Evolutionary conservation across 2,113 vertebrate genomes (phyloP), one percentile per base, ranked within the genome.

Genomic region (Bubo bubo): DNA sequence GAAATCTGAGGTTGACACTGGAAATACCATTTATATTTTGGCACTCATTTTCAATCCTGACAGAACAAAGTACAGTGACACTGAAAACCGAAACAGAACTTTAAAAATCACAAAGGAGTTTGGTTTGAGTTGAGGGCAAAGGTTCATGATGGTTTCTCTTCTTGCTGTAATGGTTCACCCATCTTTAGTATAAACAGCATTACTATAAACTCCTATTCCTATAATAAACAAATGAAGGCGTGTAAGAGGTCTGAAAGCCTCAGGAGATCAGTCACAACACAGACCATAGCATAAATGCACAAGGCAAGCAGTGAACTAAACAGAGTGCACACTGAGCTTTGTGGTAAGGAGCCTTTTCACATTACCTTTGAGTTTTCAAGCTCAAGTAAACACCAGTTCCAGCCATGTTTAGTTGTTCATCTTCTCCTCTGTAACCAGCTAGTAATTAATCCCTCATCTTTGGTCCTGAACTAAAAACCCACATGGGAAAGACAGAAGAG

Each of bases 151-250:
- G 39, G 56, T 79, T 94, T 90, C 59, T 92, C 70, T 76, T 75
- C 64, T 50, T 66, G 75, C 68, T 93, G 45, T 86, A 89, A 79
- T 58, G 34, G 64, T 64, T 96, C 73, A 87, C 63, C 68, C 91
- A 96, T 43, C 63, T 91, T 89, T 68, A 93, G 55, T 76, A 90
- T 94, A 97, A 97, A 94, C 94, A 96, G 55, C 71, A 71, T 90
- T 93, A 79, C 62, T 95, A 45, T 88, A 93, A 96, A 93, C 73
- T 88, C 22, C 39, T 89, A 37, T 56, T 86, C 66, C 60, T 79
- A 88, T 75, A 87, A 84, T 95, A 92, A 96, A 93, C 50, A 93
- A 90, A 79, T 43, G 34, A 80, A 95, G 34, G 43, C 19, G 1
- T 67, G 37, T 41, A 79, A 96, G 81, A 90, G 79, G 75, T 80